These are phyloP conservation scores for Gallirallus australis DNA, from an alignment of 2,797 vertebrate genomes.

Conservation along the genomic window DNA sequence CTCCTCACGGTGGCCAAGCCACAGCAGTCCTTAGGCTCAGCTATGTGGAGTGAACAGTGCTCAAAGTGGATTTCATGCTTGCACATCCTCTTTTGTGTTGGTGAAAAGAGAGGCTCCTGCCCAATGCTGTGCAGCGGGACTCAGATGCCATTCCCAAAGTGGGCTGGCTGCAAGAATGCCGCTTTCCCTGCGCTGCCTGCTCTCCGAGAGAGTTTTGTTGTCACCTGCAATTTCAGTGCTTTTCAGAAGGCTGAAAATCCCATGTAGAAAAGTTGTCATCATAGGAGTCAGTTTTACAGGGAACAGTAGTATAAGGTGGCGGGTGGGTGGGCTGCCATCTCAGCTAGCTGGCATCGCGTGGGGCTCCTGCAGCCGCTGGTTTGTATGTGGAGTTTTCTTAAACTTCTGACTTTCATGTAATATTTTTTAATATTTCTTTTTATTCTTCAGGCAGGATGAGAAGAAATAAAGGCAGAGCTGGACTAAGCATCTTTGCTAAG, in stretches of 20 bases:
- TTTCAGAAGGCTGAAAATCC: not conserved
- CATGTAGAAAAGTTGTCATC: not conserved
- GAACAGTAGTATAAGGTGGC: accelerated
- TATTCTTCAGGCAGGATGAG: not conserved
- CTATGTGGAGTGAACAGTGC: not conserved
- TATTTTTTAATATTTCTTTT: not conserved
- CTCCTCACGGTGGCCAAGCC: not conserved
- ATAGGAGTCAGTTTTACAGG: not conserved
- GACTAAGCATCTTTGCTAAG: not conserved
- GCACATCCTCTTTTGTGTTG: conserved; percentile 18
- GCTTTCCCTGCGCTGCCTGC: not conserved
- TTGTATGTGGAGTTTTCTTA: not conserved
- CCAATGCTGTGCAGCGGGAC: not conserved
- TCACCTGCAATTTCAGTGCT: not conserved
- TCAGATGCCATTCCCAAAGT: not conserved
- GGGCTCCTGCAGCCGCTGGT: not conserved
- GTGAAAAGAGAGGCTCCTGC: conserved; percentile 39
- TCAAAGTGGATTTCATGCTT: conserved; percentile 63
- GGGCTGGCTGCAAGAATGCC: not conserved
- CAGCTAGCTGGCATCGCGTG: not conserved
- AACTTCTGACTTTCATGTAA: not conserved
- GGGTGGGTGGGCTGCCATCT: not conserved
- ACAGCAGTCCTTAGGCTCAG: not conserved
- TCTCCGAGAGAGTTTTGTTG: not conserved
- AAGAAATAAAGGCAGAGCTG: not conserved